These are phyloP conservation scores for Elysia chlorotica DNA, from an alignment of 1,140 invertebrate species.

Conservation along the genomic window DNA sequence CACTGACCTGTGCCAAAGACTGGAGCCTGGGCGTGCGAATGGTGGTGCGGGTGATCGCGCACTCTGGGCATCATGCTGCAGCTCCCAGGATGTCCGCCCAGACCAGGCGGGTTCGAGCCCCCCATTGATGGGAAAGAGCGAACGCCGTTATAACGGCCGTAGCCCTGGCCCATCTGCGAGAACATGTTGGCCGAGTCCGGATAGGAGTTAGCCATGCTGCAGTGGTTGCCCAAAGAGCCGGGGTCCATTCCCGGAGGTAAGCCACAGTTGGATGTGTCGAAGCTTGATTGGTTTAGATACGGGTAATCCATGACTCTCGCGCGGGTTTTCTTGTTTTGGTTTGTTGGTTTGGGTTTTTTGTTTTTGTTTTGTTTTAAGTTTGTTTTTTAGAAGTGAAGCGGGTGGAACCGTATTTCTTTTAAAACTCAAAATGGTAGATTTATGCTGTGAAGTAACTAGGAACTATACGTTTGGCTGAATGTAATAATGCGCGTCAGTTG, in stretches of 20 bases:
- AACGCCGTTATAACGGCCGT: slow-evolving; percentile 51
- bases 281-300: slow-evolving; percentile 24
- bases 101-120: slow-evolving; percentile 34
- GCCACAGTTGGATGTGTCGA: slow-evolving; percentile 22
- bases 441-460: no score
- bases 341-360: no score
- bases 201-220: slow-evolving; percentile 76
- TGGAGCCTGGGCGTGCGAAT: slow-evolving; percentile 51
- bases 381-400: no score
- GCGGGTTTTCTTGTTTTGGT: no score
- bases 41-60: slow-evolving; percentile 41
- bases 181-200: slow-evolving; percentile 80
- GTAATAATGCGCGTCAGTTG: no score
- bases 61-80: slow-evolving; percentile 55
- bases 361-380: no score
- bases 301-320: slow-evolving; percentile 29
- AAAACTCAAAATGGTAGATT: no score
- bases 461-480: no score
- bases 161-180: slow-evolving; percentile 76
- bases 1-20: slow-evolving; percentile 57
- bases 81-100: slow-evolving; percentile 35
- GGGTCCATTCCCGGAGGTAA: slow-evolving; percentile 8
- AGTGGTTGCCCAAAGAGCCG: slow-evolving; percentile 29
- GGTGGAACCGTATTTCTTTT: no score
- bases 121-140: slow-evolving; percentile 46